phyloP scores from a whole-genome alignment of 2,888 invertebrate genomes.

The Trachelus stipa region DNA sequence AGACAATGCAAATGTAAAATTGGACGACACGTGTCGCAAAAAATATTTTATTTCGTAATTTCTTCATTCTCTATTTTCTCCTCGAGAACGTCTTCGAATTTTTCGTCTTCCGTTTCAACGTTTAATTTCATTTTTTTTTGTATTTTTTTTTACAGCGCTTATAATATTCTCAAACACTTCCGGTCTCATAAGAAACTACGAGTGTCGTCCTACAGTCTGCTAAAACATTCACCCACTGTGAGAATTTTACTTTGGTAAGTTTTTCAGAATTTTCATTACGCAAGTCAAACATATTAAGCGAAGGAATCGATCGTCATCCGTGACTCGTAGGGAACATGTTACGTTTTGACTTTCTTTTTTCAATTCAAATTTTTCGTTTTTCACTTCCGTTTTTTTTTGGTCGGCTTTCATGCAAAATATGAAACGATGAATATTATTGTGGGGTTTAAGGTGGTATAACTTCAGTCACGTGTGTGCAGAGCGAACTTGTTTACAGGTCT shows the following conservation, averaged over 20 bases:
- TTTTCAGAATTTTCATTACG: neutral
- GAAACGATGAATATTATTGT: neutral
- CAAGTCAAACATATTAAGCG: neutral
- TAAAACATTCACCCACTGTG: constrained; percentile 57
- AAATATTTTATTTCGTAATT: neutral
- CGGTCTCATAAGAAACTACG: constrained; percentile 53
- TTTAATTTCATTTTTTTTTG: neutral
- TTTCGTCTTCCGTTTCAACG: neutral
- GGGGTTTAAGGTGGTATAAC: neutral
- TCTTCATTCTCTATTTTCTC: neutral
- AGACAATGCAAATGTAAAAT: neutral
- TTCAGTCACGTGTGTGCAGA: neutral
- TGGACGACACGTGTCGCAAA: neutral
- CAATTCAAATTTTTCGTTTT: too few species aligned
- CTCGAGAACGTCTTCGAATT: neutral
- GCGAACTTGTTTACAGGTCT: neutral
- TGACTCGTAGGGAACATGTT: too few species aligned
- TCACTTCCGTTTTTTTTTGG: too few species aligned
- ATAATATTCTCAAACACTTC: constrained; percentile 54
- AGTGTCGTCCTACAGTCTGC: constrained; percentile 60
- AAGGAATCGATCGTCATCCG: too few species aligned
- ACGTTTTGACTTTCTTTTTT: too few species aligned
- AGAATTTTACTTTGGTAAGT: constrained; percentile 56
- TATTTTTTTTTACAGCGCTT: constrained; percentile 46
- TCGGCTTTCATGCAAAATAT: too few species aligned